Evolutionary conservation across 2,113 vertebrate species (phyloP).

Genomic region (Poeciliopsis retropinna): DNA sequence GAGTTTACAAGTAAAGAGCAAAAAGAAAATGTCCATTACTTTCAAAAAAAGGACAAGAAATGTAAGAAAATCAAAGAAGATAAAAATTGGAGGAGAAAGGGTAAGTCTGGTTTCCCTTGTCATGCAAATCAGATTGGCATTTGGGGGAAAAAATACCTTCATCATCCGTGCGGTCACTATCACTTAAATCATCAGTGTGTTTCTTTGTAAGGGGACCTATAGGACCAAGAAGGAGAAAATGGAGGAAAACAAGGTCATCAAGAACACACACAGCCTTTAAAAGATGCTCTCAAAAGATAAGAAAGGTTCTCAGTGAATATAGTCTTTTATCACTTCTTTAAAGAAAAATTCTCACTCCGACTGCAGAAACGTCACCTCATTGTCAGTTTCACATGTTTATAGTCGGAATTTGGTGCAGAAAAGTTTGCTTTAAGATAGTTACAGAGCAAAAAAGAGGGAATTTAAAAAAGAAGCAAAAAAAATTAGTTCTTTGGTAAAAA

Average conservation of each 20-base stretch:
- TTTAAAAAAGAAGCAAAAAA: constrained; percentile 54
- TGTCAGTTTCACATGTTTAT: constrained; percentile 54
- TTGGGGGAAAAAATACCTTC: constrained; percentile 97
- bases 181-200: constrained; percentile 99
- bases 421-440: constrained; percentile 44
- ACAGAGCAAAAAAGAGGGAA: constrained; percentile 66
- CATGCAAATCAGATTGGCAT: constrained; percentile 98
- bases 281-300: constrained; percentile 85
- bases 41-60: constrained; percentile 98
- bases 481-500: constrained; percentile 59
- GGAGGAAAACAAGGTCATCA: constrained; percentile 97
- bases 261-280: constrained; percentile 95
- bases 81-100: constrained; percentile 86
- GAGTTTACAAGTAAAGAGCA: constrained; percentile 82
- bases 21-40: constrained; percentile 86
- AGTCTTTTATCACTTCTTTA: constrained; percentile 29
- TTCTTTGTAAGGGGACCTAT: constrained; percentile 99
- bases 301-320: constrained; percentile 67
- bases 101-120: constrained; percentile 83
- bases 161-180: constrained; percentile 99
- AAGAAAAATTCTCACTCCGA: constrained; percentile 60
- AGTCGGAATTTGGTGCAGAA: constrained; percentile 38
- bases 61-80: constrained; percentile 95
- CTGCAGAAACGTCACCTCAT: constrained; percentile 45
- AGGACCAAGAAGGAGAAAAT: constrained; percentile 98